phyloP scores from a whole-genome alignment of 1,140 invertebrate species.

The Tetraneura akinire region DNA sequence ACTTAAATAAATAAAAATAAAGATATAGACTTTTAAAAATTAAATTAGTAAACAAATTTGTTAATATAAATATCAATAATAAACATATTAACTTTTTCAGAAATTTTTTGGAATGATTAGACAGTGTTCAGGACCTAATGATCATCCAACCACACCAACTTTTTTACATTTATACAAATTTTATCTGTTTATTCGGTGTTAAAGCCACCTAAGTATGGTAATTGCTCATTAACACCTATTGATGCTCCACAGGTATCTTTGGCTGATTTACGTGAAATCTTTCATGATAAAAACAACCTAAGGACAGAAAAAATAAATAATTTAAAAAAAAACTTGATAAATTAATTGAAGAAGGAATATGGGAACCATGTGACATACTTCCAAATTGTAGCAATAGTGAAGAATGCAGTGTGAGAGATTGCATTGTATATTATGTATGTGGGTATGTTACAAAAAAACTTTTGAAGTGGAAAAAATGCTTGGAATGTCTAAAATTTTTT shows the following conservation, averaged over 20 bases:
- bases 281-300: neutral
- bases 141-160: neutral
- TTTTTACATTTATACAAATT: no score
- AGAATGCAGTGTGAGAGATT: constrained; percentile 7
- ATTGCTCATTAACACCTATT: neutral
- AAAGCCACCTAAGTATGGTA: constrained; percentile 1
- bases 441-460: constrained; percentile 11
- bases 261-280: constrained; percentile 1
- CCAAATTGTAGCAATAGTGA: constrained; percentile 10
- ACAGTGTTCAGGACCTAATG: neutral
- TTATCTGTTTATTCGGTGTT: neutral
- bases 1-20: no score
- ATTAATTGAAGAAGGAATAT: neutral
- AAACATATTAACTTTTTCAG: no score
- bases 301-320: constrained; percentile 1
- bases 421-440: constrained; percentile 1
- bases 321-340: neutral
- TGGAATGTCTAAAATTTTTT: neutral
- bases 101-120: neutral
- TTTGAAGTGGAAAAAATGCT: constrained; percentile 17
- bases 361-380: neutral
- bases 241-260: neutral
- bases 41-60: no score
- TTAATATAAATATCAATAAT: no score
- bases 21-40: no score